Base-by-base conservation (phyloP, 1,140 invertebrate genomes). In the Arctopsyche grandis region DNA sequence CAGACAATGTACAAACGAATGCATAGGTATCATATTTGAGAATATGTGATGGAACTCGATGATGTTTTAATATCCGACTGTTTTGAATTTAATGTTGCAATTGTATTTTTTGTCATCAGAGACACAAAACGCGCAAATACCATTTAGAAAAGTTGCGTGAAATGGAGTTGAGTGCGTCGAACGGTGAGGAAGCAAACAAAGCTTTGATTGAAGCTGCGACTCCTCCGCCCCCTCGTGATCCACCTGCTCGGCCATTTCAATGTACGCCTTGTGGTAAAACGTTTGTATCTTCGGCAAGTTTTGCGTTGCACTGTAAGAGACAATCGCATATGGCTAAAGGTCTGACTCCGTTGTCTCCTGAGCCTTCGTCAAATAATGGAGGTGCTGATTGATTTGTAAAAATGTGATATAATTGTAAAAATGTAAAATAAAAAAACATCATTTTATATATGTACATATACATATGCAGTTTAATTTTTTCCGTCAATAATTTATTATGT, bases 211-310 rank as follows among this genome's bases (percentile, higher is more conserved):
- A 14, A n/a, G 29, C 9, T 7, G 26, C 12, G 19, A 14, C 16
- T 10, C 16, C 70, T 3, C 16, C 60, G 0, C n/a, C 16, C 3
- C 43, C 77, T 19, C 58, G 21, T 12, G 71, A 44, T 5, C 24
- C 69, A 9, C 0, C 24, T 4, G 26, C 69, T 60, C 12, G 69
- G 0, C 52, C 52, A 12, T 69, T 74, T 56, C 26, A n/a, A 19
- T 80, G 79, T 19, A 77, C 79, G 14, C 77, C 84, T 9, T 91
- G 89, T 78, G 85, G 81, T 16, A 89, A 89, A 66, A 85, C 85
- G 0, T 90, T 90, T 74, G 86, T 86, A 0, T 86, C 85, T 0
- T 85, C 84, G 44, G 85, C 84, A 0, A 75, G 84, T 5, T 82
- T 89, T 10, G 87, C 87, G 56, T 84, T 84, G 0, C 88, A 88